A percentile compares a stretch with the other conserved stretches of the same genome.
Conservation (phyloP, 2,888 invertebrate species). For the Hymenopus coronatus region DNA sequence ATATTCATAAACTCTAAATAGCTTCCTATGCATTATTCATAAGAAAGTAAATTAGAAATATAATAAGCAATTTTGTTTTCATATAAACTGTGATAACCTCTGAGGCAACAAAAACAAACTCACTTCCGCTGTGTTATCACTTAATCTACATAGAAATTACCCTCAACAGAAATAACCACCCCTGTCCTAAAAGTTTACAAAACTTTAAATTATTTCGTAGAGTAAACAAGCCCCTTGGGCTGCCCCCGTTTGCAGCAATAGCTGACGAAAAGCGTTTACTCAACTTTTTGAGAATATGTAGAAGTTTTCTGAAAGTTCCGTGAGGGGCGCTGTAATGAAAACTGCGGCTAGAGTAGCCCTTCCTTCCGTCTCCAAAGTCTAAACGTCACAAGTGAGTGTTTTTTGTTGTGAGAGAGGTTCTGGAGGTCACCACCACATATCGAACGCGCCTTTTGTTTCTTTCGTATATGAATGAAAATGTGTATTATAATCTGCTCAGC, state of each 20-base stretch:
- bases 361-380: neutral
- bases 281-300: neutral
- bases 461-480: too few relatives aligned
- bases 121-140: neutral
- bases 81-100: neutral
- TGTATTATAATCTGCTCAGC: too few relatives aligned
- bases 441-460: too few relatives aligned
- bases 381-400: neutral
- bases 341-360: neutral
- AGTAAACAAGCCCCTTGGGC: neutral
- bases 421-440: too few relatives aligned
- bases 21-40: neutral
- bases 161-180: too few relatives aligned
- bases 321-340: neutral
- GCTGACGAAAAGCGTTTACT: neutral
- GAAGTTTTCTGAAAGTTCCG: neutral
- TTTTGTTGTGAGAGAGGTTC: too few relatives aligned
- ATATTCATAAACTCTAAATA: neutral
- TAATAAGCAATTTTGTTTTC: neutral
- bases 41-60: neutral
- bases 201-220: neutral
- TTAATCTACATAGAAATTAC: neutral
- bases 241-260: neutral
- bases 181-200: neutral
- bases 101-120: neutral